Percentiles rank a stretch among this genome's conserved stretches.
Conservation (phyloP, 2,113 vertebrate species). For the Pseudonaja textilis region DNA sequence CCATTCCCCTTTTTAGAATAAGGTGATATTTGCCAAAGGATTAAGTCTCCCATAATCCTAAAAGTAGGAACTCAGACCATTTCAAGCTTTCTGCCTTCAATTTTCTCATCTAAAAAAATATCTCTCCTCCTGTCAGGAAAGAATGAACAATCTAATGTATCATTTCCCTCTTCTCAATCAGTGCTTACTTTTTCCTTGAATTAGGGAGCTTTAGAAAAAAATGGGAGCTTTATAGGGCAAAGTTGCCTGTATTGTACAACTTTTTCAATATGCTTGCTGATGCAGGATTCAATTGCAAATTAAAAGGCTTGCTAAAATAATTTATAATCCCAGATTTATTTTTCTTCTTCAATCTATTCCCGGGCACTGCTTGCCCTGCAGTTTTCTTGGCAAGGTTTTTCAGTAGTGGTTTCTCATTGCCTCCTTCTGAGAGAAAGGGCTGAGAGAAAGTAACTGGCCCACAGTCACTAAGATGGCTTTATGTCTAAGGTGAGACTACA, state of each 20-base stretch:
- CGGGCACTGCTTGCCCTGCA: too few species aligned
- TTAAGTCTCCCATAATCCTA: neutral
- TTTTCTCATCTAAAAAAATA: neutral
- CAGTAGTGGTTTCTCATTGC: too few species aligned
- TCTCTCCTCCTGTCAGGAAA: neutral
- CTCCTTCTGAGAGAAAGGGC: too few species aligned
- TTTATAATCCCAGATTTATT: neutral
- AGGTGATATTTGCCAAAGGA: neutral
- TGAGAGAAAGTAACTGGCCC: too few species aligned
- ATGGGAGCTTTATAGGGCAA: neutral
- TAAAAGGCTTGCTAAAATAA: neutral
- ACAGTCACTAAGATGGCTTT: too few species aligned
- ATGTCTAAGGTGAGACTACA: too few species aligned
- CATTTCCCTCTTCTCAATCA: neutral
- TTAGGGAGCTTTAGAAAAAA: neutral
- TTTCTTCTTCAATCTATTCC: too few species aligned
- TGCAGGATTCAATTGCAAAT: neutral
- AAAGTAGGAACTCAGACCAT: neutral
- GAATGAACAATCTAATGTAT: neutral
- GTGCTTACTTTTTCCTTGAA: neutral
- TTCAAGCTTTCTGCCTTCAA: neutral
- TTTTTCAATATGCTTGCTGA: neutral
- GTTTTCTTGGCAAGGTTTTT: too few species aligned
- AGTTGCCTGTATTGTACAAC: neutral
- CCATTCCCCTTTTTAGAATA: neutral